These are phyloP conservation scores for Physeter macrocephalus DNA, from an alignment of 2,113 vertebrate species.

Conservation along the genomic window DNA sequence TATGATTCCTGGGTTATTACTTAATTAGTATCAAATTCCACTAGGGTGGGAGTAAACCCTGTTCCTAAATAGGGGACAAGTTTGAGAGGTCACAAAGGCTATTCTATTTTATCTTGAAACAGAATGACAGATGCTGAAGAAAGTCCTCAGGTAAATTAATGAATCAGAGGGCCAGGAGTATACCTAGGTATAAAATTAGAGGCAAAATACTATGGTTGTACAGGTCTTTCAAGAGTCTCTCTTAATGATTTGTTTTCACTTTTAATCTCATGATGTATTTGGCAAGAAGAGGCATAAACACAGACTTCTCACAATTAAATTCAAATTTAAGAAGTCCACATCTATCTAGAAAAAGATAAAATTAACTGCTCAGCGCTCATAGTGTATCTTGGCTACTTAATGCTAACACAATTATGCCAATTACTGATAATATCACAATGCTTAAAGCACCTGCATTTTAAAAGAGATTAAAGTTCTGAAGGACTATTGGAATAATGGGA, in stretches of 20 bases:
- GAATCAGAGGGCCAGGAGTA: background rate
- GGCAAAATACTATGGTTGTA: background rate
- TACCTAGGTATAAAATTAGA: background rate
- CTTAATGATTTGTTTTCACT: background rate
- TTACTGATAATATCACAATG: slow-evolving; percentile 1
- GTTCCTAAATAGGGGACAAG: background rate
- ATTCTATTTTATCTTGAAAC: background rate
- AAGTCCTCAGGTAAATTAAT: background rate
- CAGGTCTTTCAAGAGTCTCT: background rate
- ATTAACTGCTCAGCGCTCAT: slow-evolving; percentile 10
- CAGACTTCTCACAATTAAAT: background rate
- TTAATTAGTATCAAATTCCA: background rate
- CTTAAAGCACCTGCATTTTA: slow-evolving; percentile 31
- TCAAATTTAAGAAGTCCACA: background rate
- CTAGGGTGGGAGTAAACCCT: background rate
- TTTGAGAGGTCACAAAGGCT: background rate
- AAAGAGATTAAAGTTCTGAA: slow-evolving; percentile 28
- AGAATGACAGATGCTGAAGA: background rate
- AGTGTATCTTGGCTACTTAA: slow-evolving; percentile 4
- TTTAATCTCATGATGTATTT: background rate
- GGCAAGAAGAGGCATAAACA: slow-evolving; percentile 3
- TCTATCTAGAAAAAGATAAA: background rate
- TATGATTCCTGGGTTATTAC: background rate
- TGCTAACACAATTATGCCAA: slow-evolving; percentile 25
- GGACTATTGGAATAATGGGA: background rate